phyloP scores from a whole-genome alignment of 2,113 vertebrate genomes.

The Cinclus cinclus region DNA sequence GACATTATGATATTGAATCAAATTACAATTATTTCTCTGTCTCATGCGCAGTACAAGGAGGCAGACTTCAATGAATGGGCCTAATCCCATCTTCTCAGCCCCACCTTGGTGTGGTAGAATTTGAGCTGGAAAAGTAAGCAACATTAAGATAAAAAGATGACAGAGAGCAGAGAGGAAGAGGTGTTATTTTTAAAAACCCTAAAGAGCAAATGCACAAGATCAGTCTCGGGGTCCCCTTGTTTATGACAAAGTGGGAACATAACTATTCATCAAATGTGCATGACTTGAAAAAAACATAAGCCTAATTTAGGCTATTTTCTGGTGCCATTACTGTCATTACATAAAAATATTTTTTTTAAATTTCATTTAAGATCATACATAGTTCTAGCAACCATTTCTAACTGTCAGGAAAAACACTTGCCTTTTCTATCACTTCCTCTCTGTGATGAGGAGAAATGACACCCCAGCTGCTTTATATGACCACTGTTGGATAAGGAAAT shows the following conservation, averaged over 20 bases:
- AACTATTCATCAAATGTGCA: neutral
- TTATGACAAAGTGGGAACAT: neutral
- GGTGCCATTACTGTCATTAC: neutral
- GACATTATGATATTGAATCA: neutral
- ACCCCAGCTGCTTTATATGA: neutral
- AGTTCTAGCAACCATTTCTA: neutral
- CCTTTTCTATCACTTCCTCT: neutral
- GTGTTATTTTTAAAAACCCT: neutral
- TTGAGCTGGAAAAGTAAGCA: neutral
- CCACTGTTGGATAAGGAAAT: neutral
- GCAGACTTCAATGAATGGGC: neutral
- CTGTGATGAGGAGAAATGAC: neutral
- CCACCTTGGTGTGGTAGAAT: fast-evolving
- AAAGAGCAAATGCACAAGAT: neutral
- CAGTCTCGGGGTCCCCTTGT: neutral
- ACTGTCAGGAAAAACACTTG: neutral
- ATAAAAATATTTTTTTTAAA: neutral
- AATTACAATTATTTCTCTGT: neutral
- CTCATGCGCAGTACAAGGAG: neutral
- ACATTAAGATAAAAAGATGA: neutral
- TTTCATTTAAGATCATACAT: neutral
- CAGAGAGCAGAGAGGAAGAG: neutral
- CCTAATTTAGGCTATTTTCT: neutral
- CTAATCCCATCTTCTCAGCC: neutral
- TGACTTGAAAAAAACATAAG: neutral